phyloP scores from a whole-genome alignment of 92 coral and sea anemone species.

The Phenganax marumi region DNA sequence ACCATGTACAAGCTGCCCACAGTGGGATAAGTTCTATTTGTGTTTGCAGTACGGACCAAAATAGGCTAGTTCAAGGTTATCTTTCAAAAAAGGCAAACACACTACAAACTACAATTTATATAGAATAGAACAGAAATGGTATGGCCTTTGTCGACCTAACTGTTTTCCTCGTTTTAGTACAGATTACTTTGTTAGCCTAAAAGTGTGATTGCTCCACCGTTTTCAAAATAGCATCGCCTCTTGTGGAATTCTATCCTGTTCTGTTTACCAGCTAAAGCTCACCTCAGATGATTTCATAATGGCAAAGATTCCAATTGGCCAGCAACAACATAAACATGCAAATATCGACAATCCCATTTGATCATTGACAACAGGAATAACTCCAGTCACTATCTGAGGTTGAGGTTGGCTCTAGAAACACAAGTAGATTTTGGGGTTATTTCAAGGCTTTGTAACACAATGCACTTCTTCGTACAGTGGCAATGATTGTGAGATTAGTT shows the following conservation, averaged over 20 bases:
- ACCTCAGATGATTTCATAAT: constrained; percentile 83
- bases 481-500: too few species aligned
- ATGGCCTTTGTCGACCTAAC: too few species aligned
- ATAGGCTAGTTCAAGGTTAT: too few species aligned
- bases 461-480: not conserved
- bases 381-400: constrained; percentile 8
- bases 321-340: constrained; percentile 84
- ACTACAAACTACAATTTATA: too few species aligned
- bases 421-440: not conserved
- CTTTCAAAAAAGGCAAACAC: too few species aligned
- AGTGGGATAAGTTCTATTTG: too few species aligned
- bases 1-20: too few species aligned
- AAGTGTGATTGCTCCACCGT: not conserved
- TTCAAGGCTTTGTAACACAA: not conserved
- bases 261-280: not conserved
- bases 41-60: too few species aligned
- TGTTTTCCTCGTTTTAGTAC: too few species aligned
- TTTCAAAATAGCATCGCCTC: not conserved
- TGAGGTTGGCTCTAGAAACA: not conserved
- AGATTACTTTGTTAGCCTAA: too few species aligned
- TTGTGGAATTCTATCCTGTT: not conserved
- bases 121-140: too few species aligned
- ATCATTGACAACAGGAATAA: constrained; percentile 44
- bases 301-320: constrained; percentile 79
- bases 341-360: constrained; percentile 72